phyloP scores from a whole-genome alignment of 2,888 invertebrate genomes.

The Amiota communis region DNA sequence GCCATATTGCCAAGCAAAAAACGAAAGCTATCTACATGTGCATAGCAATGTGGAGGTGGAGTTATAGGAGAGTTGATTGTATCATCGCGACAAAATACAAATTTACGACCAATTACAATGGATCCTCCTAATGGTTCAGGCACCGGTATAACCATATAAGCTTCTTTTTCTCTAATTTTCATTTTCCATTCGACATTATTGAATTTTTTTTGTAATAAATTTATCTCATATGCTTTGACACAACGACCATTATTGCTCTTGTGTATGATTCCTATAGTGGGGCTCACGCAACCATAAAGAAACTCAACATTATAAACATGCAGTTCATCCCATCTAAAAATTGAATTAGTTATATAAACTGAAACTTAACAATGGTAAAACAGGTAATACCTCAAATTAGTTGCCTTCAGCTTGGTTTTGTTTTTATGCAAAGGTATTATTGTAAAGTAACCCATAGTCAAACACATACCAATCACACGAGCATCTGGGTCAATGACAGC shows the following conservation, averaged over 20 bases:
- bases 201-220: slow-evolving; percentile 94
- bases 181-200: slow-evolving; percentile 97
- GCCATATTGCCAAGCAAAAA: slow-evolving; percentile 96
- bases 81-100: slow-evolving; percentile 97
- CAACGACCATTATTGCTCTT: slow-evolving; percentile 96
- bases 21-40: slow-evolving; percentile 90
- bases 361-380: neutral
- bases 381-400: slow-evolving; percentile 78
- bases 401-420: slow-evolving; percentile 93
- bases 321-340: slow-evolving; percentile 90
- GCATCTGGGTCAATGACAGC: slow-evolving; percentile 97
- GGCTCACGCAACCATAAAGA: slow-evolving; percentile 92
- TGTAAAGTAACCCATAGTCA: slow-evolving; percentile 97
- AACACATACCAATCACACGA: slow-evolving; percentile 92
- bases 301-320: slow-evolving; percentile 97
- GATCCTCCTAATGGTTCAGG: slow-evolving; percentile 95
- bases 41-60: slow-evolving; percentile 94
- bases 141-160: slow-evolving; percentile 96
- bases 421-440: slow-evolving; percentile 97
- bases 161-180: slow-evolving; percentile 98
- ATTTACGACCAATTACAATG: slow-evolving; percentile 97
- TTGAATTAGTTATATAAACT: slow-evolving; percentile 17
- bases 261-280: slow-evolving; percentile 93
- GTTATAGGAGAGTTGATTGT: slow-evolving; percentile 92
- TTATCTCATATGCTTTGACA: slow-evolving; percentile 97